Percentiles rank a stretch among this genome's conserved stretches.
These are phyloP conservation scores for Argentina silus DNA, from an alignment of 2,797 vertebrate genomes.

Conservation along the genomic window DNA sequence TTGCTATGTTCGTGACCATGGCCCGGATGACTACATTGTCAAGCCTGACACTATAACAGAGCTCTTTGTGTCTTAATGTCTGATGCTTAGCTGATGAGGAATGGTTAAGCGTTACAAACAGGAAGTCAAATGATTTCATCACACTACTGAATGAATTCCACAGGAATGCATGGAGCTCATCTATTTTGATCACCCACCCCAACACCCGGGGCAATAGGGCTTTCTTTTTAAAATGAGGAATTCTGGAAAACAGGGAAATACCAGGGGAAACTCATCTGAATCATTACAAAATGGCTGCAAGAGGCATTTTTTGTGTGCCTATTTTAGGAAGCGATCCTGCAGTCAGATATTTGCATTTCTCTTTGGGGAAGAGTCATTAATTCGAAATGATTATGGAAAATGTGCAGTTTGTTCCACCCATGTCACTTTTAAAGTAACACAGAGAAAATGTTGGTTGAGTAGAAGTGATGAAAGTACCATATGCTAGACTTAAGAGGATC, in stretches of 20 bases:
- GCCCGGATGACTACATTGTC: slow-evolving; percentile 2
- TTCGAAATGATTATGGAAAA: slow-evolving; percentile 69
- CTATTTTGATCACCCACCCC: slow-evolving; percentile 52
- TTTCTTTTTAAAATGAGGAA: slow-evolving; percentile 56
- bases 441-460: slow-evolving; percentile 60
- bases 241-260: slow-evolving; percentile 54
- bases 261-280: slow-evolving; percentile 40
- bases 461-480: slow-evolving; percentile 50
- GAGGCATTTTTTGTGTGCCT: slow-evolving; percentile 44
- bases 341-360: slow-evolving; percentile 65
- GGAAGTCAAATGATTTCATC: slow-evolving; percentile 58
- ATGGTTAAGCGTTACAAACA: slow-evolving; percentile 60
- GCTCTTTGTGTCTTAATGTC: slow-evolving; percentile 29
- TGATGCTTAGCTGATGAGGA: slow-evolving; percentile 43
- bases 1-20: not conserved
- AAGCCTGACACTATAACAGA: not conserved
- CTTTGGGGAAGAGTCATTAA: slow-evolving; percentile 70
- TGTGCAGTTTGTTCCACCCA: slow-evolving; percentile 71
- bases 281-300: slow-evolving; percentile 64
- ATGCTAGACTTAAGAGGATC: not conserved
- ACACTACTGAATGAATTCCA: slow-evolving; percentile 13
- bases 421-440: slow-evolving; percentile 71
- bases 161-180: slow-evolving; percentile 56
- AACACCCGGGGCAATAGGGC: slow-evolving; percentile 60
- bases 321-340: slow-evolving; percentile 69